A percentile compares a stretch with the other conserved stretches of the same genome.
phyloP scores from a whole-genome alignment of 2,797 vertebrate genomes.

The Oryzias sinensis region DNA sequence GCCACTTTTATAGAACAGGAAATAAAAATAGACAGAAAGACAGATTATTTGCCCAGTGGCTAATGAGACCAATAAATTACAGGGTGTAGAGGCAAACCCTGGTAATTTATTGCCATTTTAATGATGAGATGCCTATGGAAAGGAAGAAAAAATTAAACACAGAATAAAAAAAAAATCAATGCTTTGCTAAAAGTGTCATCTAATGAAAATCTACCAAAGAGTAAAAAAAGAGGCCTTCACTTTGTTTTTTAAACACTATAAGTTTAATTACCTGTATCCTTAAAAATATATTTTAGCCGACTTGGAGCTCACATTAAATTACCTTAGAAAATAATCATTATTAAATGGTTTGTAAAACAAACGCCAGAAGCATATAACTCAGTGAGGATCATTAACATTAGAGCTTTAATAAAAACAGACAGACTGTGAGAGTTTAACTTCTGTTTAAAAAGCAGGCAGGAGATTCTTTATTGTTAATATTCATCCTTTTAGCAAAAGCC shows the following conservation, averaged over 20 bases:
- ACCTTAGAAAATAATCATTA: constrained; percentile 14
- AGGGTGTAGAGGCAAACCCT: constrained; percentile 80
- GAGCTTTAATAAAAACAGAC: not conserved
- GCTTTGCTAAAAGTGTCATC: constrained; percentile 89
- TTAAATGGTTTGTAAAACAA: constrained; percentile 12
- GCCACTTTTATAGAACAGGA: constrained; percentile 68
- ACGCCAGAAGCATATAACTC: constrained; percentile 2
- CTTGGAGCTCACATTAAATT: constrained; percentile 24
- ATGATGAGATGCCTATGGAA: constrained; percentile 88
- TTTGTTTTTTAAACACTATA: constrained; percentile 12
- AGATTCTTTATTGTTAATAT: constrained; percentile 21
- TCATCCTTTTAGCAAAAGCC: constrained; percentile 90
- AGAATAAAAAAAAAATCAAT: constrained; percentile 58
- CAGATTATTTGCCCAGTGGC: constrained; percentile 90
- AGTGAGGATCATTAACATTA: constrained; percentile 18
- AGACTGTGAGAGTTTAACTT: constrained; percentile 18
- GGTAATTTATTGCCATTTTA: constrained; percentile 92
- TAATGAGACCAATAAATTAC: constrained; percentile 98
- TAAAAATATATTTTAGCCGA: constrained; percentile 22
- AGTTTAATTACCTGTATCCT: constrained; percentile 13
- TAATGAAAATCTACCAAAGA: constrained; percentile 32
- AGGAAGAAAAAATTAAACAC: constrained; percentile 71
- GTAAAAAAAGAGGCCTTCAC: constrained; percentile 10
- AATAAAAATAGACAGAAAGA: constrained; percentile 69
- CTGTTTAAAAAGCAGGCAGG: constrained; percentile 18